Percentiles rank a stretch among this genome's conserved stretches.
Conservation (phyloP, 2,113 vertebrate genomes). For the Clarias batrachus region DNA sequence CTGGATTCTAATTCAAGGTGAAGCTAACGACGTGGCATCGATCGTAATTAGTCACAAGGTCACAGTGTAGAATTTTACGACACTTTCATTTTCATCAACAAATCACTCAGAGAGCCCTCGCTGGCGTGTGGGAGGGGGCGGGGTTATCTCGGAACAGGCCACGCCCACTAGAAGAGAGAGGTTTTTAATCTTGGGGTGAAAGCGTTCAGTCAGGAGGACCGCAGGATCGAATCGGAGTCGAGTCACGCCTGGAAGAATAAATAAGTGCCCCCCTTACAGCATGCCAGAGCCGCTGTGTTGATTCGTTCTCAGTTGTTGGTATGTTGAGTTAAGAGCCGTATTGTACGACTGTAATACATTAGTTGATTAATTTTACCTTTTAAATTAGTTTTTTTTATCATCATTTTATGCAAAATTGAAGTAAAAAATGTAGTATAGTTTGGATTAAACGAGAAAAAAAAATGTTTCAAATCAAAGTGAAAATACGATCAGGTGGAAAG, state of each 20-base stretch:
- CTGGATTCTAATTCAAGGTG: neutral
- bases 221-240: neutral
- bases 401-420: neutral
- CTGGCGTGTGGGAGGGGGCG: too few relatives aligned
- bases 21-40: neutral
- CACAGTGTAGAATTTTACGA: too few relatives aligned
- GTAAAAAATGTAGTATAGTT: neutral
- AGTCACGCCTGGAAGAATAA: neutral
- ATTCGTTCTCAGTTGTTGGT: neutral
- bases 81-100: too few relatives aligned
- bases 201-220: neutral
- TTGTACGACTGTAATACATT: neutral
- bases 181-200: neutral
- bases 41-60: neutral
- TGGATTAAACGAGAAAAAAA: neutral
- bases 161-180: too few relatives aligned
- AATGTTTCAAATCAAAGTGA: neutral
- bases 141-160: too few relatives aligned
- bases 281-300: neutral
- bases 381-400: neutral
- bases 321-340: neutral
- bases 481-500: neutral
- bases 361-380: neutral
- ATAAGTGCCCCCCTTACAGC: neutral
- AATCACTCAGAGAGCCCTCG: too few relatives aligned